Evolutionary conservation across 1,140 invertebrate genomes (phyloP).

Genomic region (Pseudomyrmex dendroicus): DNA sequence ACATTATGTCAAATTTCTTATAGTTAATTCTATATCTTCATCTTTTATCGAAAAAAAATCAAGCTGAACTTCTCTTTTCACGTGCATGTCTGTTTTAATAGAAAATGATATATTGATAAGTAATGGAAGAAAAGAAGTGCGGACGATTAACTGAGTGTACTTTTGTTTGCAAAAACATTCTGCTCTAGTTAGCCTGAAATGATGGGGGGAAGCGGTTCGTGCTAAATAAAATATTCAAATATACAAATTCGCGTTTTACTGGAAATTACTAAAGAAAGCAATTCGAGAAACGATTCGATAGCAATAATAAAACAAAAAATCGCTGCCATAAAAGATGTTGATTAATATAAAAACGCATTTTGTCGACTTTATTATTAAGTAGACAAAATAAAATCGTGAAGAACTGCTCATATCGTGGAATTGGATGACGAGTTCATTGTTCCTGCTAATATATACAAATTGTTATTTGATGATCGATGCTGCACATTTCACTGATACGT

Average conservation of each 20-base stretch:
- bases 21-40: neutral
- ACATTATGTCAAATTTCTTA: neutral
- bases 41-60: neutral
- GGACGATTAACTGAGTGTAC: conserved; percentile 32
- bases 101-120: conserved; percentile 22
- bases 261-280: conserved; percentile 25
- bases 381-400: conserved; percentile 11
- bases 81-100: conserved; percentile 18
- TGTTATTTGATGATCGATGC: conserved; percentile 34
- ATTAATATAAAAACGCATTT: neutral
- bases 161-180: conserved; percentile 49
- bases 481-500: neutral
- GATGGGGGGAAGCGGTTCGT: conserved; percentile 9
- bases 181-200: conserved; percentile 27
- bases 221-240: conserved; percentile 23
- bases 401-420: conserved; percentile 38
- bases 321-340: conserved; percentile 17
- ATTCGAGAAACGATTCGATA: conserved; percentile 23
- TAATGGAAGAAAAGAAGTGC: conserved; percentile 13
- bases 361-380: conserved; percentile 27
- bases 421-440: conserved; percentile 3
- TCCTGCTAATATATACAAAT: conserved; percentile 43
- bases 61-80: neutral
- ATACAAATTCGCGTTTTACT: conserved; percentile 23
- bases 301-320: conserved; percentile 26